phyloP scores from a whole-genome alignment of 2,113 vertebrate species.

The Alexandromys fortis region DNA sequence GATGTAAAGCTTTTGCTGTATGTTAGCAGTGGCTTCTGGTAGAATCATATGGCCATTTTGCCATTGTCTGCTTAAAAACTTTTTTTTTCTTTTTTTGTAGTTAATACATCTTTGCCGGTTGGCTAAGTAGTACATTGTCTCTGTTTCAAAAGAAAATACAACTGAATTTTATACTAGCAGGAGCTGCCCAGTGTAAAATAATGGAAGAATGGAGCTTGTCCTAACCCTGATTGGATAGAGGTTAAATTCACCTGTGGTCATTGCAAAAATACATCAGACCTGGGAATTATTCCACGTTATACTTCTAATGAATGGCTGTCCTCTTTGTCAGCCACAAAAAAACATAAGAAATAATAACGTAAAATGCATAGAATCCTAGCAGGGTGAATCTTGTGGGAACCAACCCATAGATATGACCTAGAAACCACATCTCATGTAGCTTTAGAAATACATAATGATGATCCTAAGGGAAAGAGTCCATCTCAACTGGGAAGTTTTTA shows the following conservation, averaged over 20 bases:
- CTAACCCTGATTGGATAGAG: neutral
- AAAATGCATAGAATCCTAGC: constrained; percentile 39
- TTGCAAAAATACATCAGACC: neutral
- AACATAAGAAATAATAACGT: constrained; percentile 43
- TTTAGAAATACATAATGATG: constrained; percentile 72
- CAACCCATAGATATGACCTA: constrained; percentile 49
- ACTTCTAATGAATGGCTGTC: constrained; percentile 21
- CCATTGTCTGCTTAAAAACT: neutral
- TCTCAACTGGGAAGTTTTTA: constrained; percentile 78
- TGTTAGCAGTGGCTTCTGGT: neutral
- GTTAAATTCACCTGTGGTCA: constrained; percentile 11
- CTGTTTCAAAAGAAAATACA: constrained; percentile 10
- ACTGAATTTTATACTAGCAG: neutral
- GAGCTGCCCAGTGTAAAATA: constrained; percentile 25
- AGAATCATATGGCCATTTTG: neutral
- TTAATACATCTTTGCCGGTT: neutral
- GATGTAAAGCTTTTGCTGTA: neutral
- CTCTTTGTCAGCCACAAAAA: constrained; percentile 56
- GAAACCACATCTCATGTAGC: constrained; percentile 10
- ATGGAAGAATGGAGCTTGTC: neutral
- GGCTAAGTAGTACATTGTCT: neutral
- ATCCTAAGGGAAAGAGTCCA: constrained; percentile 72
- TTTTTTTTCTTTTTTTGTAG: neutral
- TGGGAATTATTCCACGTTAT: neutral
- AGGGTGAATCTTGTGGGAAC: constrained; percentile 63